phyloP scores from a whole-genome alignment of 2,113 vertebrate genomes.

The Serinus canaria region DNA sequence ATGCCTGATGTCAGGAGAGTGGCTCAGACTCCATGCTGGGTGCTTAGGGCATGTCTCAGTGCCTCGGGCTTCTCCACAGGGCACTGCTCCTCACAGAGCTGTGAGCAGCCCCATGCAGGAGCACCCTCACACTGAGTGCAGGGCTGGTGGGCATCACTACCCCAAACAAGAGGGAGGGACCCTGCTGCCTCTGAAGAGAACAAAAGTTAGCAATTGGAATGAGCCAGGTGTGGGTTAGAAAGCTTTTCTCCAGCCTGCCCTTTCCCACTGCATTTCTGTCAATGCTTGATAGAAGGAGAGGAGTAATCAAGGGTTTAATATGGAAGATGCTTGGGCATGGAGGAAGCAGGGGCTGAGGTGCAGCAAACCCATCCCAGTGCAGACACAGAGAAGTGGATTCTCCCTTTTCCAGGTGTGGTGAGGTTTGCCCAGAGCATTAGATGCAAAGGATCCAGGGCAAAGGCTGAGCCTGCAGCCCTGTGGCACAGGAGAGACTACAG shows the following conservation, averaged over 20 bases:
- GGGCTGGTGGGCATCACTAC: not conserved
- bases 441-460: not conserved
- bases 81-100: not conserved
- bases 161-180: not conserved
- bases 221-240: not conserved
- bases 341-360: not conserved
- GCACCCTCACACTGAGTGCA: not conserved
- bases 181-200: not conserved
- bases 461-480: not conserved
- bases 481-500: not conserved
- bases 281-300: not conserved
- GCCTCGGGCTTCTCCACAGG: not conserved
- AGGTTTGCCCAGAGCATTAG: not conserved
- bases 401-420: not conserved
- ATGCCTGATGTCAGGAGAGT: not conserved
- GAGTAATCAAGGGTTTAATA: not conserved
- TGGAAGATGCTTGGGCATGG: not conserved
- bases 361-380: not conserved
- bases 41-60: not conserved
- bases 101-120: not conserved
- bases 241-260: not conserved
- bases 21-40: not conserved
- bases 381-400: not conserved
- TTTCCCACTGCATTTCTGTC: not conserved
- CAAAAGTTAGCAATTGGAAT: not conserved